Base-by-base conservation (phyloP, 2,888 invertebrate species). In the Leistus spinibarbis region DNA sequence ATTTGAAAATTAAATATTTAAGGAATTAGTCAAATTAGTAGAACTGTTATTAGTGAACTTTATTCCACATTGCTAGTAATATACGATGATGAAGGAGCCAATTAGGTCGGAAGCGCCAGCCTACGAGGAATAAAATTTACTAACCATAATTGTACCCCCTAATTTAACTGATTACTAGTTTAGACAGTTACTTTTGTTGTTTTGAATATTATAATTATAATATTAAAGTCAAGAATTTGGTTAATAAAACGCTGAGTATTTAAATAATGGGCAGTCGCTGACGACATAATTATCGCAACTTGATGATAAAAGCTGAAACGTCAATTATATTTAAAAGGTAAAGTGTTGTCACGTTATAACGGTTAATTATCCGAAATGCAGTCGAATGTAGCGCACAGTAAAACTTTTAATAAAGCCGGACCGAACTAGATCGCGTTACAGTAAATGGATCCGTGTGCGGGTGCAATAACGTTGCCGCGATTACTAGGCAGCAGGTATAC, bases 371-470 rank as follows among this genome's bases (percentile, higher is more conserved):
- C 62, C 54, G 57, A 73, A 73, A 73, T 73, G 62, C 67, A 67
- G 66, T 73, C 67, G 73, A 66, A 73, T 73, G 60, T 67, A 65
- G 73, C 62, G 62, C 60, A 73, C 60, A 73, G 65, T 73, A 60
- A 57, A 73, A 73, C 22, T 73, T 73, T 73, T 73, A 73, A 73
- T 73, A 73, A 73, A 67, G 67, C 73, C 57, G 40, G 53, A 67
- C 62, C 13, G 60, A 60, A 60, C 60, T 22, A 22, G 22, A 60
- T 60, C 22, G 60, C 67, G 73, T 73, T 67, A 65, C 66, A 40
- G 65, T 62, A 72, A 73, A 73, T 73, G 73, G 62, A 67, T 57
- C 62, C 54, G 67, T 19, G 22, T 62, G 67, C 23, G 20, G 22
- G 24, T 64, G 24, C 64, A 64, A 27, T 64, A 27, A 17, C 67